phyloP scores from a whole-genome alignment of 92 coral and sea anemone species.

The Palythoa heliodiscus region DNA sequence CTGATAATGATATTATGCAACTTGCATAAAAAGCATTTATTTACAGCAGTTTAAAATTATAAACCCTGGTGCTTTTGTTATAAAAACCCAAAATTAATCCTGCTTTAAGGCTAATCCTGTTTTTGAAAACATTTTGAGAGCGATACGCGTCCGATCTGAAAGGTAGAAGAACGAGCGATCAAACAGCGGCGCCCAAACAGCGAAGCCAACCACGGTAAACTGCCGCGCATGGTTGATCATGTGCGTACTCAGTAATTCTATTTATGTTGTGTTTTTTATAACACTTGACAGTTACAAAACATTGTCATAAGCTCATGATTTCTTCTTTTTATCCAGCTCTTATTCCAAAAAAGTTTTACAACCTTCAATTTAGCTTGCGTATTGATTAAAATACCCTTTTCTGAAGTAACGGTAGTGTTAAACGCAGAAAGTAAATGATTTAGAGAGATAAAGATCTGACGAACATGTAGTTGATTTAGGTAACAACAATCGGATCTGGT shows the following conservation, averaged over 20 bases:
- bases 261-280: constrained; percentile 27
- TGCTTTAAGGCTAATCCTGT: not conserved
- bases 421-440: constrained; percentile 16
- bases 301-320: constrained; percentile 22
- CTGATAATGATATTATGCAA: constrained; percentile 30
- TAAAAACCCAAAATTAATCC: not conserved
- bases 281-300: constrained; percentile 49
- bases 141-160: not conserved
- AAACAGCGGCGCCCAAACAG: not conserved
- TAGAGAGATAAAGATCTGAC: constrained; percentile 33
- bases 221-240: constrained; percentile 20
- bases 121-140: not conserved
- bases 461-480: constrained; percentile 38
- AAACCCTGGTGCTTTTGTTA: not conserved
- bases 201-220: not conserved
- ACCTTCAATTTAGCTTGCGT: not conserved
- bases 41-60: constrained; percentile 1
- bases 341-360: not conserved
- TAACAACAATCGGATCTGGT: constrained; percentile 46
- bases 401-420: not conserved
- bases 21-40: constrained; percentile 13
- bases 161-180: not conserved
- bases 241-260: constrained; percentile 32
- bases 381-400: not conserved
- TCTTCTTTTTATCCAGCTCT: not conserved